Evolutionary conservation across 2,113 vertebrate genomes (phyloP).

Genomic region (Sinocyclocheilus anophthalmus): DNA sequence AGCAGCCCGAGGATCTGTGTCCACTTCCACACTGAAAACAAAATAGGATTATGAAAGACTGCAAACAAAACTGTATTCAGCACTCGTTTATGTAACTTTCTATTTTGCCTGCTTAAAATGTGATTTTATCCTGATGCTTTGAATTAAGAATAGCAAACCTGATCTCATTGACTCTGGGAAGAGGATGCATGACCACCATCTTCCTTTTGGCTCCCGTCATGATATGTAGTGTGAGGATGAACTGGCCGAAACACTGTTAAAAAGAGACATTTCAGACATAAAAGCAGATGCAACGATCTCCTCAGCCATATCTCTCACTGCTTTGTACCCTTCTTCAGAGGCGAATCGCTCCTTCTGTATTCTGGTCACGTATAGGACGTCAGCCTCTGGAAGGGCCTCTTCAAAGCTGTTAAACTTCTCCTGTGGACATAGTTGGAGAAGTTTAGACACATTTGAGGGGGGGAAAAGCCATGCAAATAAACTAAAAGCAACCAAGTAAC

Average conservation of each 20-base stretch:
- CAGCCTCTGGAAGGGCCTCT: conserved; percentile 90
- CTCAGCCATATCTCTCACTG: conserved; percentile 73
- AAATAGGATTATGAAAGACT: background rate
- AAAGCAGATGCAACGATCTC: background rate
- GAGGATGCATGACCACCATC: conserved; percentile 98
- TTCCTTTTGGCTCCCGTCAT: conserved; percentile 95
- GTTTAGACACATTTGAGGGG: background rate
- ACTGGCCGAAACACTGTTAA: conserved; percentile 89
- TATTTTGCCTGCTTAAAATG: background rate
- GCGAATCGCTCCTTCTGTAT: conserved; percentile 95
- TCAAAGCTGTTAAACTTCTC: conserved; percentile 94
- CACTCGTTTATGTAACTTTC: background rate
- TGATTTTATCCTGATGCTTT: background rate
- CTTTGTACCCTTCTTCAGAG: conserved; percentile 83
- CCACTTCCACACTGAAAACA: conserved; percentile 84
- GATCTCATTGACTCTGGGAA: conserved; percentile 96
- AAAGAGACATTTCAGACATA: background rate
- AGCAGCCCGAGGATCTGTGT: conserved; percentile 90
- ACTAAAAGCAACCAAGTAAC: background rate
- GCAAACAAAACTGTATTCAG: background rate
- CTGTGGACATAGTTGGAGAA: conserved; percentile 66
- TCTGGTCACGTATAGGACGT: conserved; percentile 94
- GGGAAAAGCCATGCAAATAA: too few relatives aligned
- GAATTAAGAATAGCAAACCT: conserved; percentile 76
- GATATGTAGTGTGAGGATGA: conserved; percentile 94